Base-by-base conservation (phyloP, 92 coral and sea anemone genomes). In the Parazoanthus darwini region DNA sequence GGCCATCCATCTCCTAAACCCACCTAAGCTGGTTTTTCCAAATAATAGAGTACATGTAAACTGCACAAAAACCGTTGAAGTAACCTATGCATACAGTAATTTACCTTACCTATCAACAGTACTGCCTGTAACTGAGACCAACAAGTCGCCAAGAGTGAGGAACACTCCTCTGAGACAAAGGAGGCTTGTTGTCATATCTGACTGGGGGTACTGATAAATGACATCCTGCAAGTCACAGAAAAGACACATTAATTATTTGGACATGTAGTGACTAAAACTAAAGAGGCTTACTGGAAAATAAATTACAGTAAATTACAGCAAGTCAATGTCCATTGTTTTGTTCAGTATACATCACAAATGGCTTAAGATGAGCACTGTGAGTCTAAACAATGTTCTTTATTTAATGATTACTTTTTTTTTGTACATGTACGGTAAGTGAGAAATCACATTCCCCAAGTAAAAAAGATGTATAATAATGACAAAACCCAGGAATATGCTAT, bases 81-180 rank as follows among this genome's bases (percentile, higher is more conserved):
- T 14, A 29, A 29, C 33, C 33, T 29, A 29, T 29, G 33, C 33
- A 29, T 29, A 29, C 33, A 29, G 33, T 70, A 18, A 8, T 36
- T n/a, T n/a, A 7, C 59, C 77, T 42, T 90, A 95, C 99, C 98
- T 95, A 73, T 94, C 93, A 6, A 95, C 96, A 54, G 90, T 87
- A 76, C 92, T 90, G 65, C 97, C 97, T 15, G 98, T 95, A 42
- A 97, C 99, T 59, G 99, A 95, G 15, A 94, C 79, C 91, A 97
- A 86, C 68, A 97, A 86, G 75, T 97, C 99, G 84, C 97, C 94
- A 87, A 97, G 81, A 43, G 99, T 97, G 77, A 97, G 95, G 82
- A 95, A 97, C 63, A 97, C 94, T 39, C 99, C 99, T 71, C 99
- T 96, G 73, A 97, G 89, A 39, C 95, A 90, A 63, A 94, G 87